These are phyloP conservation scores for Aricia artaxerxes DNA, from an alignment of 2,888 invertebrate species.

Conservation along the genomic window DNA sequence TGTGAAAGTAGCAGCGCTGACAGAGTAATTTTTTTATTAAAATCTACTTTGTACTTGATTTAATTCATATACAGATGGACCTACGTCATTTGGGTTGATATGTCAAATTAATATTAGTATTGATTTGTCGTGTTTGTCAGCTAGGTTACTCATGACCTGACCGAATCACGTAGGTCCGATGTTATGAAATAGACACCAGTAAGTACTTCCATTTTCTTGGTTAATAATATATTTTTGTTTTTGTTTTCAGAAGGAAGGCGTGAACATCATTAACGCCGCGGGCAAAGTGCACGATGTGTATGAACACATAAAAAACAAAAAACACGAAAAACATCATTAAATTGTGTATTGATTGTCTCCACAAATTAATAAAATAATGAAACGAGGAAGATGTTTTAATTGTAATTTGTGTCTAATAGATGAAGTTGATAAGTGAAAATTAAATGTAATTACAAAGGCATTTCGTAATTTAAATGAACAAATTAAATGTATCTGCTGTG, in stretches of 20 bases:
- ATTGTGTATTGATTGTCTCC: not conserved
- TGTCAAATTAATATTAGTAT: no score
- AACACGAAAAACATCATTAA: not conserved
- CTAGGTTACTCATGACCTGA: no score
- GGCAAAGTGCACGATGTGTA: not conserved
- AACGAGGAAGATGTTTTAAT: not conserved
- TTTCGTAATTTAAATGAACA: not conserved
- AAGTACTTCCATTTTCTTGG: no score
- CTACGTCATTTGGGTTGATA: no score
- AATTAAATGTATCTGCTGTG: not conserved
- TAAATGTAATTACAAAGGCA: not conserved
- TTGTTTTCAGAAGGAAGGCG: conserved; percentile 20
- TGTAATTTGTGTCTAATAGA: not conserved
- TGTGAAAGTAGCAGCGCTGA: no score
- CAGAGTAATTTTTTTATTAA: no score
- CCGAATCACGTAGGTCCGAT: no score
- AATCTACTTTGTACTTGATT: no score
- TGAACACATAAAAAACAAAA: not conserved
- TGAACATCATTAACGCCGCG: not conserved
- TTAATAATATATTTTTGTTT: not conserved
- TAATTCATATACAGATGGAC: no score
- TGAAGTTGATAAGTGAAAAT: not conserved
- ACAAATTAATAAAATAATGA: not conserved
- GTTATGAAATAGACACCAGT: no score
- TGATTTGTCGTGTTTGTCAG: no score